Evolutionary conservation across 2,797 vertebrate genomes (phyloP).

Genomic region (Oryzias dopingdopingensis): DNA sequence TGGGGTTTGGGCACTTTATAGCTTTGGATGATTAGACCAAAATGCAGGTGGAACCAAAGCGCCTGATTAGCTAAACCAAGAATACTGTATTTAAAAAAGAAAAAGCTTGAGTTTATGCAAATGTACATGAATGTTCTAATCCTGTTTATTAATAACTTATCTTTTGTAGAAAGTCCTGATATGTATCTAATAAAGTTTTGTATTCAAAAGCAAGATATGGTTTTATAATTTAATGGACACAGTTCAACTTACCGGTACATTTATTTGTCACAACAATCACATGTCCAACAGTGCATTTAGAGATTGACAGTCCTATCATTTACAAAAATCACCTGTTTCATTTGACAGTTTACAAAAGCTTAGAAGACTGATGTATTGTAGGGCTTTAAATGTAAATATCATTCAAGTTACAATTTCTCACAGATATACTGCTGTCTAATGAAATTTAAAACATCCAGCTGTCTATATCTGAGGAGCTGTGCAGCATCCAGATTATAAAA

Average conservation of each 20-base stretch:
- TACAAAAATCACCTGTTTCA: too few species aligned
- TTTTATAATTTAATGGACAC: not conserved
- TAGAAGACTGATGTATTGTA: not conserved
- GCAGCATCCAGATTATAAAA: too few species aligned
- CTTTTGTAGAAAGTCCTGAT: slow-evolving; percentile 15
- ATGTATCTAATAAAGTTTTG: slow-evolving; percentile 44
- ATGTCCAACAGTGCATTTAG: not conserved
- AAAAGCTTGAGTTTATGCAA: not conserved
- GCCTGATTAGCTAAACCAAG: slow-evolving; percentile 1
- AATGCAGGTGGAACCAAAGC: not conserved
- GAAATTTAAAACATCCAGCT: not conserved
- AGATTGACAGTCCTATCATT: too few species aligned
- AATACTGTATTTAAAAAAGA: not conserved
- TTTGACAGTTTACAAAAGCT: slow-evolving; percentile 5
- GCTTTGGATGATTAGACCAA: slow-evolving; percentile 1
- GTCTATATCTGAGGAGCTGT: not conserved
- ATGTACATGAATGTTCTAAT: slow-evolving; percentile 1
- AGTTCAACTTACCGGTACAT: not conserved
- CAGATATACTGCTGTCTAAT: not conserved
- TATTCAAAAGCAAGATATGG: slow-evolving; percentile 10
- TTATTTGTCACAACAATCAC: slow-evolving; percentile 18
- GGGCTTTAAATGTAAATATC: slow-evolving; percentile 7
- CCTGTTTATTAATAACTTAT: slow-evolving; percentile 5
- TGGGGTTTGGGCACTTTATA: not conserved
- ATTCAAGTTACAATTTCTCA: not conserved